Conservation (phyloP, 2,888 invertebrate genomes). For the Drosophila gaucha region DNA sequence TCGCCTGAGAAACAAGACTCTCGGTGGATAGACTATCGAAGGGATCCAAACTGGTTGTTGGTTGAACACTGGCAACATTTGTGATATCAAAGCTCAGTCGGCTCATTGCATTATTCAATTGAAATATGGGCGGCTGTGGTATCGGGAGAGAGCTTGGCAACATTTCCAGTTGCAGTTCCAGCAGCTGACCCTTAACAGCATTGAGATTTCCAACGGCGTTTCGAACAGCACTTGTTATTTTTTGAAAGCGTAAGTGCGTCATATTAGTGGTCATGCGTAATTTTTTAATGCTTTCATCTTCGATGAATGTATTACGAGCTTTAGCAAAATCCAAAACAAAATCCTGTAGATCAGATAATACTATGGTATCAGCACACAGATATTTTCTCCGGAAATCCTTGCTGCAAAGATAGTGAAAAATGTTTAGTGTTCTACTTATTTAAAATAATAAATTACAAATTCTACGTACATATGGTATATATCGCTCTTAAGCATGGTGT, state of each 20-base stretch:
- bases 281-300: constrained; percentile 2
- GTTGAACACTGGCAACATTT: neutral
- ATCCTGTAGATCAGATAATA: neutral
- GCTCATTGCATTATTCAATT: constrained; percentile 38
- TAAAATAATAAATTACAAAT: too few species aligned
- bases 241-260: constrained; percentile 37
- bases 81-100: constrained; percentile 29
- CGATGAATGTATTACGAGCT: constrained; percentile 4
- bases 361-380: constrained; percentile 3
- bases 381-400: constrained; percentile 20
- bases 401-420: constrained; percentile 16
- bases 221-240: constrained; percentile 14
- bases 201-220: constrained; percentile 18
- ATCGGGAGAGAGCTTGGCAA: constrained; percentile 11
- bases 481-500: constrained; percentile 21
- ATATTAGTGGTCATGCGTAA: constrained; percentile 27
- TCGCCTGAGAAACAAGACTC: constrained; percentile 36
- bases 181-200: constrained; percentile 25
- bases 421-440: neutral
- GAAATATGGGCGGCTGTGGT: constrained; percentile 1
- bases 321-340: constrained; percentile 11
- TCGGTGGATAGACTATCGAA: constrained; percentile 40
- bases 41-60: neutral
- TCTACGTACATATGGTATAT: constrained; percentile 48
- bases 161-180: constrained; percentile 36